phyloP scores from a whole-genome alignment of 1,140 invertebrate genomes.

The Drosophila obscura region DNA sequence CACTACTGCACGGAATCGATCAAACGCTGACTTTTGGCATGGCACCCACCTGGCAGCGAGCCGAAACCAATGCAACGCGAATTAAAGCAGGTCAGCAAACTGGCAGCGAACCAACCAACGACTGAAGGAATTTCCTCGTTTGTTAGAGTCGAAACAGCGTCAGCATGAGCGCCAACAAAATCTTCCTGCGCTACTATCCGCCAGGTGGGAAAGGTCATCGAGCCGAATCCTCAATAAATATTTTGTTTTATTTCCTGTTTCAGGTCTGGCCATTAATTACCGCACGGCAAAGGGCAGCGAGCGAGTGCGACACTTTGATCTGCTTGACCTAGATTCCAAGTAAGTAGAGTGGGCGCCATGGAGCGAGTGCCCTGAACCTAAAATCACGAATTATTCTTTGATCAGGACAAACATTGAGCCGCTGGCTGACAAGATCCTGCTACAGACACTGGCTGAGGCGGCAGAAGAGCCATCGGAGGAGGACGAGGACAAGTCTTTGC shows the following conservation, averaged over 20 bases:
- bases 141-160: constrained; percentile 30
- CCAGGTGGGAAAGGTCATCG: constrained; percentile 84
- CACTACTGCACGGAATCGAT: constrained; percentile 56
- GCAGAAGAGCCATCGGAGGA: constrained; percentile 8
- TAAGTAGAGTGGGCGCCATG: constrained; percentile 63
- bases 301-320: constrained; percentile 86
- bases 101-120: constrained; percentile 8
- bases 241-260: not conserved
- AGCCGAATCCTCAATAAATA: not conserved
- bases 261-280: constrained; percentile 81
- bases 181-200: constrained; percentile 88
- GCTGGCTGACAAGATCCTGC: constrained; percentile 54
- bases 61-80: constrained; percentile 52
- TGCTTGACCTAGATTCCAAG: constrained; percentile 86
- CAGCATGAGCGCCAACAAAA: constrained; percentile 87
- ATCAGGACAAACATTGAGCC: constrained; percentile 58
- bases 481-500: not conserved
- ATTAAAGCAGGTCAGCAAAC: constrained; percentile 79
- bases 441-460: constrained; percentile 51
- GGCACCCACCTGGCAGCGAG: constrained; percentile 21
- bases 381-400: too few species aligned
- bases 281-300: constrained; percentile 83
- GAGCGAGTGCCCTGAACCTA: not conserved
- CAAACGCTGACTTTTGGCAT: constrained; percentile 47
- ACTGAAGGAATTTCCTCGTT: constrained; percentile 45